phyloP scores from a whole-genome alignment of 2,113 vertebrate species.

The Lycaon pictus region DNA sequence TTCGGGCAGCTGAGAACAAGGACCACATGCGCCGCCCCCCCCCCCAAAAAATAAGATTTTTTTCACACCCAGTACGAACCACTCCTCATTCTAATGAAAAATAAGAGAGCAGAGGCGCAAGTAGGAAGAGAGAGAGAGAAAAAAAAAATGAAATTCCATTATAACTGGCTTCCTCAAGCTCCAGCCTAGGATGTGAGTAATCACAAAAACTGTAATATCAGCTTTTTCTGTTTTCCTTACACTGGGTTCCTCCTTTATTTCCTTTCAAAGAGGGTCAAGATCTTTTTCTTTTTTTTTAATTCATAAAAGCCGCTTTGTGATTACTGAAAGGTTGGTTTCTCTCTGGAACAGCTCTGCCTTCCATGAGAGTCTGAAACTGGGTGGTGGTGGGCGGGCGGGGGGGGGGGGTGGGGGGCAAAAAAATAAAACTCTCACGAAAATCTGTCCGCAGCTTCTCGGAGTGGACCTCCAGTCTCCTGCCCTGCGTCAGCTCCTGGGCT shows the following conservation, averaged over 20 bases:
- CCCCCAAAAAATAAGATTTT: not conserved
- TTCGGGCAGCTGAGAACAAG: not conserved
- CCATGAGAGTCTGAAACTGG: not conserved
- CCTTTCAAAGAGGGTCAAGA: slow-evolving; percentile 83
- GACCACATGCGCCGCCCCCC: not conserved
- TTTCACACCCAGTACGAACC: not conserved
- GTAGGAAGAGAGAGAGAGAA: not conserved
- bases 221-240: slow-evolving; percentile 80
- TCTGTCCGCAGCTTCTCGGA: not conserved
- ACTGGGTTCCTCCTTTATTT: slow-evolving; percentile 84
- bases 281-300: slow-evolving; percentile 75
- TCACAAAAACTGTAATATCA: slow-evolving; percentile 84
- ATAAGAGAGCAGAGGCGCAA: slow-evolving; percentile 1
- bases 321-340: slow-evolving; percentile 46
- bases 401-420: not conserved
- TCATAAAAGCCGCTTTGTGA: slow-evolving; percentile 76
- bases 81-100: slow-evolving; percentile 39
- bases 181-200: slow-evolving; percentile 85
- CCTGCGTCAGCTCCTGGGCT: not conserved
- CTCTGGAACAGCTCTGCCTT: slow-evolving; percentile 59
- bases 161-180: slow-evolving; percentile 80
- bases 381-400: not conserved
- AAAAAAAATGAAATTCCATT: slow-evolving; percentile 76
- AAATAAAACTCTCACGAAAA: not conserved
- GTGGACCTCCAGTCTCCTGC: slow-evolving; percentile 5